Base-by-base conservation (phyloP, 2,797 vertebrate genomes). In the Jordanella pulchra region DNA sequence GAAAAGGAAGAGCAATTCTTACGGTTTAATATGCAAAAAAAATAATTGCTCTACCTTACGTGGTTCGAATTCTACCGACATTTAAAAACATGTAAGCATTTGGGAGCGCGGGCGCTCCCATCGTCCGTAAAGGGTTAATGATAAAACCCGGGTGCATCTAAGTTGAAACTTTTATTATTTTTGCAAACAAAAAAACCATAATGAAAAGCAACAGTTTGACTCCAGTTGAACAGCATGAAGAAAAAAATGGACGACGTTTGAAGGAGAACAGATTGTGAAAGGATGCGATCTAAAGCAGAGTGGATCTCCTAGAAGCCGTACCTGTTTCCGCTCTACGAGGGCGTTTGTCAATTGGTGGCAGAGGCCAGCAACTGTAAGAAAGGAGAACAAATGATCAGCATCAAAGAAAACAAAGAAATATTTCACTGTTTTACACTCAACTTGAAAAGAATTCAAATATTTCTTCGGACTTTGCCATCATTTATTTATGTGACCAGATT, bases 331-430 rank as follows among this genome's bases (percentile, higher is more conserved):
- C 87, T 99, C 98, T 92, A 99, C 97, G 74, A 99, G 96, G 87
- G 98, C 97, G 76, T 97, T 98, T 92, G 98, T 99, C 94, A 99
- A 94, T 93, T 99, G 97, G 93, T 99, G 98, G 94, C 98, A 99
- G 80, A 99, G 96, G 89, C 98, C 98, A 94, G 98, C 98, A 95
- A 99, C 98, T 99, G 91, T 58, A 88, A 27, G 81, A 4, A 81
- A 73, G 71, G 39, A 72, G 3, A 67, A 39, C 17, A 15, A 60
- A 60, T 39, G 35, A 39, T 39, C 35, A 39, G 35, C 35, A 39
- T 39, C 35, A 39, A 39, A 39, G 35, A 39, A 39, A 39, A 39
- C 9, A 39, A 39, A n/a, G 39, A 6, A 48, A 65, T 4, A 10
- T 5, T 23, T 67, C 30, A 35, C 12, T 51, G 1, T 30, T n/a